Evolutionary conservation across 1,140 invertebrate species (phyloP), one percentile per base, ranked within the genome.

Genomic region (Temnothorax nylanderi): DNA sequence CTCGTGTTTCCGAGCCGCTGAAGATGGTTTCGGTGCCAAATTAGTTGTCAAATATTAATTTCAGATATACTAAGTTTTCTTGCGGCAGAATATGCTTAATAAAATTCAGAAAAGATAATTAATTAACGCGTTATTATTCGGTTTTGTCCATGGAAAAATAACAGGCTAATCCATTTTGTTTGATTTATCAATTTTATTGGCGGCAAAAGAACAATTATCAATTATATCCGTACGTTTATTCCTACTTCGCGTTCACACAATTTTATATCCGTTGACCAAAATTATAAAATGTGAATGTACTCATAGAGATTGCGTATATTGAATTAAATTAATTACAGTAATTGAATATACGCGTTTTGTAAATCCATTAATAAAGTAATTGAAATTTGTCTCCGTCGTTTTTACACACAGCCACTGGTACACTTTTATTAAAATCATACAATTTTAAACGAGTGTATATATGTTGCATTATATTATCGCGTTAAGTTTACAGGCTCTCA

Each of bases 41-140:
- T 65, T 78, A 51, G 62, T 32, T 49, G 11, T 26, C 34, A 18
- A n/a, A 54, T 16, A 67, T 60, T 67, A 49, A 69, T 65, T 65
- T 78, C 54, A 56, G 34, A 6, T 58, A 10, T 18, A 69, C 7
- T 41, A 69, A 69, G 37, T 71, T 81, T 41, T 26, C 18, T 49
- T 37, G 34, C 18, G 41, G 26, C 8, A 18, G n/a, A 56, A 80
- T n/a, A 5, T 16, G 34, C 8, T 47, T 49, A 65, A 65, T 69
- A 5, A 71, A 37, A 81, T 69, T 71, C 16, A 26, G 54, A 11
- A 54, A 54, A 49, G 11, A 75, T 86, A 86, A 86, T 86, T 88
- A 88, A 88, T 89, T 67, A 67, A 10, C 54, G 7, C 54, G 54
- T 69, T 58, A 62, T 56, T 62, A 49, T 41, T 51, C 49, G 37